Evolutionary conservation across 2,113 vertebrate genomes (phyloP).

Genomic region (Agapornis roseicollis): DNA sequence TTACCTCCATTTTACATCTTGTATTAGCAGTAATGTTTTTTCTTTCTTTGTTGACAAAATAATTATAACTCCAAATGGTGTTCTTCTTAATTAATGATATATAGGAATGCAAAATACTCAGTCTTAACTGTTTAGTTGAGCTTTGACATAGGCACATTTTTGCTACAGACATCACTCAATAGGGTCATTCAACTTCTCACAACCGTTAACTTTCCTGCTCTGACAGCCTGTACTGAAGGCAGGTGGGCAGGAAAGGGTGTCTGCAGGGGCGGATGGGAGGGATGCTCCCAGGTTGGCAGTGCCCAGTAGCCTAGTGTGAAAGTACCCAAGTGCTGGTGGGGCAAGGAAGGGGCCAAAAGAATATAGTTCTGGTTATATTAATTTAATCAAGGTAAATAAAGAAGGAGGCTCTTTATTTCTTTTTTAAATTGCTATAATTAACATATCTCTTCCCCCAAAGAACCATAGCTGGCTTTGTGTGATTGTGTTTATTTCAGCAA

Average conservation of each 20-base stretch:
- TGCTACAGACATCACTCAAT: rapidly evolving
- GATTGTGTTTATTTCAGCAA: not conserved
- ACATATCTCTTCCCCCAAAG: not conserved
- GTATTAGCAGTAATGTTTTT: not conserved
- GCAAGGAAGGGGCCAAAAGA: not conserved
- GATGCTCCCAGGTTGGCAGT: not conserved
- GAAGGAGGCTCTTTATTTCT: not conserved
- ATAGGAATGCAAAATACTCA: not conserved
- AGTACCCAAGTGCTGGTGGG: not conserved
- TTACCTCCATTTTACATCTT: not conserved
- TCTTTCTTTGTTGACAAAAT: not conserved
- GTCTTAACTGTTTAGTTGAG: not conserved
- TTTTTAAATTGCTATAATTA: not conserved
- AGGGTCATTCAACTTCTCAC: not conserved
- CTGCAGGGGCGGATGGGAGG: not conserved
- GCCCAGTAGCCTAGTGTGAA: not conserved
- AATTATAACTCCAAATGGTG: not conserved
- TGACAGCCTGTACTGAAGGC: not conserved
- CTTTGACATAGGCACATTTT: not conserved
- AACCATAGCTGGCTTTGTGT: not conserved
- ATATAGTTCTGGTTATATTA: not conserved
- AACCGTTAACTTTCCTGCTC: not conserved
- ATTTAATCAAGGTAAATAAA: not conserved
- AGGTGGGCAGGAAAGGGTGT: not conserved
- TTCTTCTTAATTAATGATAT: not conserved